phyloP scores from a whole-genome alignment of 2,888 invertebrate genomes.

The Coleophora deauratella region DNA sequence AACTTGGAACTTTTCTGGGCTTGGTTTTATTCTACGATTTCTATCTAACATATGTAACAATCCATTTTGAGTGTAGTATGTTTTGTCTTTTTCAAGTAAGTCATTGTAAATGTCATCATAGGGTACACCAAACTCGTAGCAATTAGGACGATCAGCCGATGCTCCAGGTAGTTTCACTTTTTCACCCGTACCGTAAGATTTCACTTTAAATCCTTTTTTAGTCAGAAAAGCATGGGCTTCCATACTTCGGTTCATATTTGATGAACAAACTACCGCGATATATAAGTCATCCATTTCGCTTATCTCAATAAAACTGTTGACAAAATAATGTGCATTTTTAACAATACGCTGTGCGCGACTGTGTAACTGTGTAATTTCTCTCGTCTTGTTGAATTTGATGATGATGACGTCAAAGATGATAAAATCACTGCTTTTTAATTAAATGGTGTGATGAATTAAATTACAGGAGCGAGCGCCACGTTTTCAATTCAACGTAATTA shows the following conservation, averaged over 20 bases:
- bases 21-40: constrained; percentile 94
- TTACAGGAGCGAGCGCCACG: too few relatives aligned
- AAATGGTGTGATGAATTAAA: too few relatives aligned
- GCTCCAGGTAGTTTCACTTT: constrained; percentile 98
- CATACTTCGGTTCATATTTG: constrained; percentile 99
- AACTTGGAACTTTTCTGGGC: constrained; percentile 95
- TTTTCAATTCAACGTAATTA: too few relatives aligned
- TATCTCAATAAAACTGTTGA: neutral
- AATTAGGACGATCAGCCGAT: constrained; percentile 94
- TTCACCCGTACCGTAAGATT: constrained; percentile 95
- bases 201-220: constrained; percentile 97
- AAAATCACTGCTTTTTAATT: too few relatives aligned
- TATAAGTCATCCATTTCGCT: constrained; percentile 68
- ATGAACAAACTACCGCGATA: constrained; percentile 98
- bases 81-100: constrained; percentile 90
- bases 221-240: constrained; percentile 98
- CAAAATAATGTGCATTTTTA: too few relatives aligned
- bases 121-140: constrained; percentile 96
- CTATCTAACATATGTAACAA: constrained; percentile 98
- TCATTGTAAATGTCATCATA: constrained; percentile 98
- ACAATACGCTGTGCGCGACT: too few relatives aligned
- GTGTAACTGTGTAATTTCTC: too few relatives aligned
- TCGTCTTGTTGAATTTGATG: too few relatives aligned
- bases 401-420: too few relatives aligned
- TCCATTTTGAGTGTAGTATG: constrained; percentile 98